phyloP scores from a whole-genome alignment of 64 coral and sea anemone species.

The Anthopleura sola region DNA sequence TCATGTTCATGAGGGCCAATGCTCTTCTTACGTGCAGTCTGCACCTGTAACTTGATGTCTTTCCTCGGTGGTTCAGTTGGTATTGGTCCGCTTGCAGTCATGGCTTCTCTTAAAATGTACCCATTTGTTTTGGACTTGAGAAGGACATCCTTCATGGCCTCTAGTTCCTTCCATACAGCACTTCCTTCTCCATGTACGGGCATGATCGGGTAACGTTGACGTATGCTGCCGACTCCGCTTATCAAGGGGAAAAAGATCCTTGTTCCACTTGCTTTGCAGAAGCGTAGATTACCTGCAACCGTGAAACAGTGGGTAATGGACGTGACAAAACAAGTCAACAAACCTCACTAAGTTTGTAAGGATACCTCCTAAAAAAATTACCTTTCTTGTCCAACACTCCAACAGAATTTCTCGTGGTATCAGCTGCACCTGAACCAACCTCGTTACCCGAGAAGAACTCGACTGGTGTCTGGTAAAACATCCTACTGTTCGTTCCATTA shows the following conservation, averaged over 20 bases:
- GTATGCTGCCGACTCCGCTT: constrained; percentile 27
- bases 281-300: not conserved
- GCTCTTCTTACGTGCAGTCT: not conserved
- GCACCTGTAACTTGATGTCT: constrained; percentile 12
- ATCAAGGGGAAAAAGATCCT: constrained; percentile 53
- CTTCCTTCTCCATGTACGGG: constrained; percentile 69
- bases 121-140: constrained; percentile 53
- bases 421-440: not conserved
- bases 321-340: too few relatives aligned
- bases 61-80: not conserved
- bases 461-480: constrained; percentile 76
- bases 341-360: too few relatives aligned
- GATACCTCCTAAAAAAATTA: not conserved
- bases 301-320: not conserved
- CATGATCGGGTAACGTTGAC: constrained; percentile 65
- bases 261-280: constrained; percentile 35
- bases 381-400: constrained; percentile 71
- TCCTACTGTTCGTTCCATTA: constrained; percentile 73
- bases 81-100: not conserved
- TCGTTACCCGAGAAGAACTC: constrained; percentile 78
- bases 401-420: constrained; percentile 51
- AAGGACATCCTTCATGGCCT: constrained; percentile 49
- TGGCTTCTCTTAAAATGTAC: constrained; percentile 23
- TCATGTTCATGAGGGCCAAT: constrained; percentile 42
- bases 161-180: constrained; percentile 64